Evolutionary conservation across 2,888 invertebrate genomes (phyloP), one percentile per base, ranked within the genome.

Genomic region (Apamea anceps): DNA sequence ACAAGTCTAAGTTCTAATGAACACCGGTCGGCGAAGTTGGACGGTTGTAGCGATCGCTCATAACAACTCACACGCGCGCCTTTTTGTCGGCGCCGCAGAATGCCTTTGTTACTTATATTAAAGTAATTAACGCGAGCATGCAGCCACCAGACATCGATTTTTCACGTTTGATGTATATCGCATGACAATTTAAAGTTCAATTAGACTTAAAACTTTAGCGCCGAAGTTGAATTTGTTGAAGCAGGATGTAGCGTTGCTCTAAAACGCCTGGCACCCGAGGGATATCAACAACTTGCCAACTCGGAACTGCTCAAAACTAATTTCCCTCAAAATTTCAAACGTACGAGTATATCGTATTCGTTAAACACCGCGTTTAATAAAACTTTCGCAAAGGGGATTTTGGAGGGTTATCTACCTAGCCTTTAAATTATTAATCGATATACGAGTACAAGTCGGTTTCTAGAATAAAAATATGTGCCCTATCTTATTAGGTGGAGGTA

Each of bases 1-100:
- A 93, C 95, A 95, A 95, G 96, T 95, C 94, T 94, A 96, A 96
- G 94, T 96, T 96, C 96, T 97, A 96, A 96, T 96, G 96, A 97
- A 96, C 96, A 95, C 94, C 94, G 93, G 91, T 90, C 93, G 93
- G 92, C 82, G 87, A 96, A 96, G 96, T 96, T 96, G 91, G 91
- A 84, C 94, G 91, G 87, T 71, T 92, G 92, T 91, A 90, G 91
- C 92, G 91, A 93, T 94, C 93, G 92, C 92, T 93, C 91, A 91
- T 90, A 90, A 86, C 89, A 85, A 84, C 85, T 78, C 89, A 88
- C 89, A 89, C 86, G 90, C 88, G 86, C 89, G 88, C 83, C 92
- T 92, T 94, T 93, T 93, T 92, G 91, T 65, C 80, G 85, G 84
- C 89, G 89, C 91, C 90, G 90, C 90, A 89, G 90, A 91, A 92